A percentile compares a stretch with the other conserved stretches of the same genome.
phyloP scores from a whole-genome alignment of 2,888 invertebrate species.

The Trichogramma dendrolimi region DNA sequence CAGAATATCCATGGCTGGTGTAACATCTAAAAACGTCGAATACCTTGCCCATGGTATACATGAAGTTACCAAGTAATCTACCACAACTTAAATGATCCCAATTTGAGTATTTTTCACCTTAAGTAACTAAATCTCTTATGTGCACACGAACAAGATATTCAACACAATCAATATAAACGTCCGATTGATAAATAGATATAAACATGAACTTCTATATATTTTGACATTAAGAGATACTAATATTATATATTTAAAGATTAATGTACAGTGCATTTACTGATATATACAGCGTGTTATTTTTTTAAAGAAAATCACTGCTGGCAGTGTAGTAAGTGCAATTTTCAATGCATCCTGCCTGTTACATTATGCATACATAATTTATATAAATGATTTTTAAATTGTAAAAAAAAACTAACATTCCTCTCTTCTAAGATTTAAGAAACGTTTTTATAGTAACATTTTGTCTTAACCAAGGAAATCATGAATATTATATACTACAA shows the following conservation, averaged over 20 bases:
- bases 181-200: neutral
- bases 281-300: slow-evolving; percentile 34
- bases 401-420: too few species aligned
- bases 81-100: neutral
- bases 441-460: too few species aligned
- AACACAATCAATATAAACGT: neutral
- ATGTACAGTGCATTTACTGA: slow-evolving; percentile 33
- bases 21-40: slow-evolving; percentile 89
- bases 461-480: too few species aligned
- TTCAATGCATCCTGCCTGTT: slow-evolving; percentile 10
- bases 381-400: too few species aligned
- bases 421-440: too few species aligned
- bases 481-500: too few species aligned
- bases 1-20: slow-evolving; percentile 95
- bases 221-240: slow-evolving; percentile 7
- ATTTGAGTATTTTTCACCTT: slow-evolving; percentile 1
- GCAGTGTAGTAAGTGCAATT: slow-evolving; percentile 33
- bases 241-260: neutral
- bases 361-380: too few species aligned
- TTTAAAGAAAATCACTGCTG: slow-evolving; percentile 37
- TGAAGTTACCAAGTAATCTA: slow-evolving; percentile 73
- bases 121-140: slow-evolving; percentile 13
- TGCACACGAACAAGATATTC: slow-evolving; percentile 8
- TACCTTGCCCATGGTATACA: slow-evolving; percentile 94
- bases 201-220: slow-evolving; percentile 8